Evolutionary conservation across 2,888 invertebrate species (phyloP).

Genomic region (Chorisops tibialis): DNA sequence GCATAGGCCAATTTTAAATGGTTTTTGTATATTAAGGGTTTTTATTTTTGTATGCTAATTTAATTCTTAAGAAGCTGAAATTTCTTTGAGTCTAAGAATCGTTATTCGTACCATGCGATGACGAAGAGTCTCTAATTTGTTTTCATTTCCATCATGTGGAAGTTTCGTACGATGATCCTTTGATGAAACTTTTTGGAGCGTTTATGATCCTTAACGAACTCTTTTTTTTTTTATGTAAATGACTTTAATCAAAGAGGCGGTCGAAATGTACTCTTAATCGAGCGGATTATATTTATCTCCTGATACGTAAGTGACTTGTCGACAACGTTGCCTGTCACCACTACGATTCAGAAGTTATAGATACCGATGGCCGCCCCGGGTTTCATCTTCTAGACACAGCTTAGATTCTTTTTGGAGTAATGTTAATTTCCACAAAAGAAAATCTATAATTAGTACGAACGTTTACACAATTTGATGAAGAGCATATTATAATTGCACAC

Average conservation of each 20-base stretch:
- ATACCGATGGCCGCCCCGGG: no score
- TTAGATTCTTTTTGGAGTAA: constrained; percentile 9
- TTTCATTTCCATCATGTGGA: background rate
- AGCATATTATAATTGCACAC: background rate
- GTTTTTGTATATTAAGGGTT: no score
- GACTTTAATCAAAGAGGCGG: constrained; percentile 37
- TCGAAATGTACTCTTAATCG: constrained; percentile 35
- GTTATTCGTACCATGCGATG: no score
- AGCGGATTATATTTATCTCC: constrained; percentile 35
- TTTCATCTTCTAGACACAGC: no score
- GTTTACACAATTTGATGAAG: background rate
- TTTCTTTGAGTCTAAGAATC: no score
- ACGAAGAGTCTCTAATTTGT: constrained; percentile 1
- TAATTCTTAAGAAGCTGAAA: no score
- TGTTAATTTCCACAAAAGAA: constrained; percentile 11
- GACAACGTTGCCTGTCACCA: constrained; percentile 20
- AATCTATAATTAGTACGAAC: constrained; percentile 8
- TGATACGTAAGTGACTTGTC: constrained; percentile 19
- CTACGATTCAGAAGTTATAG: background rate
- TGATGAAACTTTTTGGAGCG: constrained; percentile 9
- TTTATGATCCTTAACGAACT: constrained; percentile 29
- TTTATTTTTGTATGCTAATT: no score
- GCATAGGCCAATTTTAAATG: no score
- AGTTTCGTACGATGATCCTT: constrained; percentile 15
- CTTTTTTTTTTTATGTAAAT: constrained; percentile 27